phyloP scores from a whole-genome alignment of 2,113 vertebrate species.

The Psophia crepitans region DNA sequence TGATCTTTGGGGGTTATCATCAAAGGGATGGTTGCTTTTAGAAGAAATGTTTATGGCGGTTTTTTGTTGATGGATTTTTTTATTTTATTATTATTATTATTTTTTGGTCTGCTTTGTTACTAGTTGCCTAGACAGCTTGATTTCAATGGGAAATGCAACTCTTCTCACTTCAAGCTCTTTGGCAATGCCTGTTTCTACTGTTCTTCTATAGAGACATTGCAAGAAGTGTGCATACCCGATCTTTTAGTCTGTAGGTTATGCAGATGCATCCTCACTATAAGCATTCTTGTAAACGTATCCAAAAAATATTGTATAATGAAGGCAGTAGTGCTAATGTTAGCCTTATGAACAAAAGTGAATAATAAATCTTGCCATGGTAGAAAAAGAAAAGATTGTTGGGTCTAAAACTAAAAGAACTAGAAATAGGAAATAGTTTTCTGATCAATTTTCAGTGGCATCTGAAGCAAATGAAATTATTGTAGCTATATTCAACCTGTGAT shows the following conservation, averaged over 20 bases:
- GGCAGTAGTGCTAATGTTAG: not conserved
- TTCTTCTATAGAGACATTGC: not conserved
- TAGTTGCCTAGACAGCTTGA: not conserved
- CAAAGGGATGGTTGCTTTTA: not conserved
- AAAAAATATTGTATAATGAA: not conserved
- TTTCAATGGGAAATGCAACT: not conserved
- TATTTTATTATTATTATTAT: too few relatives aligned
- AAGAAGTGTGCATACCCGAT: not conserved
- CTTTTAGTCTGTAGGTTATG: not conserved
- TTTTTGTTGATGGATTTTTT: not conserved
- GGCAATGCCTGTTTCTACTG: not conserved
- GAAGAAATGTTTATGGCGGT: not conserved
- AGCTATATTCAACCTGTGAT: slow-evolving; percentile 31
- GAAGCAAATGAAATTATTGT: slow-evolving; percentile 36
- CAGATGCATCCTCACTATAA: not conserved
- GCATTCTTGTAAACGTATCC: not conserved
- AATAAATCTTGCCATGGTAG: not conserved
- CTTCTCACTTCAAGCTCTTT: not conserved
- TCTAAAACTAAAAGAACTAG: slow-evolving; percentile 29
- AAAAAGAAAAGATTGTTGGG: slow-evolving; percentile 30
- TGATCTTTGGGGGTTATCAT: not conserved
- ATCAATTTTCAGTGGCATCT: not conserved
- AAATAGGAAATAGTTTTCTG: not conserved
- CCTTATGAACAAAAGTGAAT: not conserved
- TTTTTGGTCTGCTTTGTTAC: not conserved